Percentiles rank a stretch among this genome's conserved stretches.
phyloP scores from a whole-genome alignment of 2,888 invertebrate genomes.

The Marronus borbonicus region DNA sequence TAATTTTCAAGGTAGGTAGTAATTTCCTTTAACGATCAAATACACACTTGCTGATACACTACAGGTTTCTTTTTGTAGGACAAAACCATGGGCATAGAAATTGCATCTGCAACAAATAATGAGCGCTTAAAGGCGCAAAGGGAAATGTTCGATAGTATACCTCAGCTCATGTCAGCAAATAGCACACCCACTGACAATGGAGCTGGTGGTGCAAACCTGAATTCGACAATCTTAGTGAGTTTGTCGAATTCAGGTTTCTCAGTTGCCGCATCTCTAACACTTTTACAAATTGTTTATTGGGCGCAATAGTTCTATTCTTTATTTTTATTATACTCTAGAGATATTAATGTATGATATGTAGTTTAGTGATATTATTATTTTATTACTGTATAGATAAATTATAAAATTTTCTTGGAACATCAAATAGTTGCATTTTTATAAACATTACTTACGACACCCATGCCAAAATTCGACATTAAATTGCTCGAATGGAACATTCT shows the following conservation, averaged over 20 bases:
- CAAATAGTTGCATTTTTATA: too few species aligned
- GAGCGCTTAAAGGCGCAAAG: neutral
- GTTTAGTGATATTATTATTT: too few species aligned
- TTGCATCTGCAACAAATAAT: neutral
- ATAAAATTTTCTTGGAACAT: too few species aligned
- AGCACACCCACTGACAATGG: neutral
- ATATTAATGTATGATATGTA: too few species aligned
- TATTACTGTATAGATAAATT: too few species aligned
- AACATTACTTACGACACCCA: too few species aligned
- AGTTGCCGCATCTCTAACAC: neutral
- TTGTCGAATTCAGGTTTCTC: neutral
- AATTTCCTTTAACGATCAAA: neutral
- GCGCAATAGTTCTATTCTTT: too few species aligned
- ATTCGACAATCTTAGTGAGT: neutral
- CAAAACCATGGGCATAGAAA: neutral
- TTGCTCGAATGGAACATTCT: too few species aligned
- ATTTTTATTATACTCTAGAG: too few species aligned
- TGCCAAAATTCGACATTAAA: too few species aligned
- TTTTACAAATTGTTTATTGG: neutral
- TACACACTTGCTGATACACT: neutral
- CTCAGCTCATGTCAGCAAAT: neutral
- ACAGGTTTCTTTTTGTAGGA: constrained; percentile 6
- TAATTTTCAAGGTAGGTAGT: constrained; percentile 4
- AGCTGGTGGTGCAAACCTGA: neutral
- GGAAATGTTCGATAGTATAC: constrained; percentile 13